Conservation (phyloP, 2,113 vertebrate species). For the Aphyosemion australe region DNA sequence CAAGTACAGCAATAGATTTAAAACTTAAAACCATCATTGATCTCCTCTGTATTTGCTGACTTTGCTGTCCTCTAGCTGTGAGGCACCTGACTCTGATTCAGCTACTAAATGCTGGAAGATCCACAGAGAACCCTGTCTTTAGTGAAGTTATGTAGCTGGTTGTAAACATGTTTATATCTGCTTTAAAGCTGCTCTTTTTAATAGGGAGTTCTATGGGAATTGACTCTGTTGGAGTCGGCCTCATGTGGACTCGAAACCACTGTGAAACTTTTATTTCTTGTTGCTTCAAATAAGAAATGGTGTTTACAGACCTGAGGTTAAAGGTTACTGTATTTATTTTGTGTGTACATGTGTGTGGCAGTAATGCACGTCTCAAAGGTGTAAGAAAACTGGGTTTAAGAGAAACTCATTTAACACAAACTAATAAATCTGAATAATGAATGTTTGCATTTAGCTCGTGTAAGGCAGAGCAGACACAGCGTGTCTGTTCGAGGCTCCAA, state of each 20-base stretch:
- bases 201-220: not conserved
- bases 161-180: conserved; percentile 1
- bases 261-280: not conserved
- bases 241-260: not conserved
- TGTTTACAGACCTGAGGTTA: not conserved
- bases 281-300: not conserved
- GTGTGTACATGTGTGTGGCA: not conserved
- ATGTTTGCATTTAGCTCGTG: too few relatives aligned
- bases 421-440: too few relatives aligned
- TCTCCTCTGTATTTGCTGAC: not conserved
- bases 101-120: not conserved
- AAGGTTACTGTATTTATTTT: not conserved
- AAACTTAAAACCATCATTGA: too few relatives aligned
- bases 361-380: not conserved
- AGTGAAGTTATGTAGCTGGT: not conserved
- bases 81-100: not conserved
- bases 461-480: too few relatives aligned
- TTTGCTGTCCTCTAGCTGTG: not conserved
- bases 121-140: not conserved
- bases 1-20: too few relatives aligned
- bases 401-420: not conserved
- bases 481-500: too few relatives aligned
- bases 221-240: not conserved
- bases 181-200: not conserved
- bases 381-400: not conserved